These are phyloP conservation scores for Sogatella furcifera DNA, from an alignment of 1,140 invertebrate species.

Conservation along the genomic window DNA sequence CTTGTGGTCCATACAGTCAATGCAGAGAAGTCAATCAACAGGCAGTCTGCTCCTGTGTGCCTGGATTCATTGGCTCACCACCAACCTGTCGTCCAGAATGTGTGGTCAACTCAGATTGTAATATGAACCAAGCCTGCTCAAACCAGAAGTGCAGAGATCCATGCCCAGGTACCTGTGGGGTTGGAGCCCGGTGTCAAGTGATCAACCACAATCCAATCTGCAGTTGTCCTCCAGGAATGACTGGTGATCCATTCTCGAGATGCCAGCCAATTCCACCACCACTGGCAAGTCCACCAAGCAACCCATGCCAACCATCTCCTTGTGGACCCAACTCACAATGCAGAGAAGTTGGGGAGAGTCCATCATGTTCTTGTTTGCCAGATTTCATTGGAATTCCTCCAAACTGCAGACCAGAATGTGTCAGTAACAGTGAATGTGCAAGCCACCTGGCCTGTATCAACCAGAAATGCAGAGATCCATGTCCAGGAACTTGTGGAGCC, in stretches of 20 bases:
- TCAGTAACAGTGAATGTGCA: constrained; percentile 48
- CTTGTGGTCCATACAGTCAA: constrained; percentile 60
- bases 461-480: constrained; percentile 56
- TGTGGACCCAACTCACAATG: constrained; percentile 61
- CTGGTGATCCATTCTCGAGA: constrained; percentile 59
- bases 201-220: constrained; percentile 66
- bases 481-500: constrained; percentile 47
- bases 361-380: constrained; percentile 50
- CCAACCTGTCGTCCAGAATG: constrained; percentile 63
- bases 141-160: constrained; percentile 54
- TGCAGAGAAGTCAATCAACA: constrained; percentile 53
- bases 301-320: constrained; percentile 52
- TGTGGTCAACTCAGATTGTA: constrained; percentile 53
- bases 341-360: constrained; percentile 41
- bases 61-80: constrained; percentile 58
- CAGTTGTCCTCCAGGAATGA: constrained; percentile 53
- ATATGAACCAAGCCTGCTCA: constrained; percentile 44
- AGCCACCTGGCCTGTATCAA: constrained; percentile 50
- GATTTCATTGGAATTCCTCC: constrained; percentile 48
- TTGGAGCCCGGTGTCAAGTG: constrained; percentile 54
- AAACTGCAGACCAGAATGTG: constrained; percentile 52
- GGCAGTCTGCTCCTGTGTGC: constrained; percentile 56
- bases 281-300: constrained; percentile 35
- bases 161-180: constrained; percentile 52
- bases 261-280: constrained; percentile 38